A percentile compares a stretch with the other conserved stretches of the same genome.
Conservation (phyloP, 2,888 invertebrate genomes). For the Stenoptilia bipunctidactyla region DNA sequence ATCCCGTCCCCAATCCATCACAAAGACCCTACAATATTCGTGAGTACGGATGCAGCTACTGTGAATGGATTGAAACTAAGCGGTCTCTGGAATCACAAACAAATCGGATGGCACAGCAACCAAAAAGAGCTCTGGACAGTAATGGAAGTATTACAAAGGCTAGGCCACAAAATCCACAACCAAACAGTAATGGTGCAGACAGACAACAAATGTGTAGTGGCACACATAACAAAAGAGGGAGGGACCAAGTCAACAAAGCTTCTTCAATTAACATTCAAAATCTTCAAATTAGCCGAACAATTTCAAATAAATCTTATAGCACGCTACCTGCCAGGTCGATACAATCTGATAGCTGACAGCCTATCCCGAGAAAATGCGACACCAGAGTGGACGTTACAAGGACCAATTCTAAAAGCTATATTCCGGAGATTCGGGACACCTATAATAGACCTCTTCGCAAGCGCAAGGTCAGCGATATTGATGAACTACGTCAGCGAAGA, state of each 20-base stretch:
- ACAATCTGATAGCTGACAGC: constrained; percentile 14
- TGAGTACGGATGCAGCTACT: constrained; percentile 10
- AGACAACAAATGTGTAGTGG: constrained; percentile 12
- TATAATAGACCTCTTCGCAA: constrained; percentile 15
- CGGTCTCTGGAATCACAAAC: constrained; percentile 5
- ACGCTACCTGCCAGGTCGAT: constrained; percentile 14
- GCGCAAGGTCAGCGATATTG: constrained; percentile 12
- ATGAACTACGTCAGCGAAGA: constrained; percentile 12
- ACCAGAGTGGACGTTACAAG: neutral
- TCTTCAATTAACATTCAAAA: constrained; percentile 6
- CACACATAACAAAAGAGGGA: constrained; percentile 16
- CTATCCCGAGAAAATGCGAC: constrained; percentile 10
- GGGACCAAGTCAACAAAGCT: constrained; percentile 14
- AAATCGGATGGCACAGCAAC: constrained; percentile 10
- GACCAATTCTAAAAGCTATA: neutral
- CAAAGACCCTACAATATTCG: constrained; percentile 4
- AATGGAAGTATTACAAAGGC: neutral
- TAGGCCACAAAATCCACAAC: neutral
- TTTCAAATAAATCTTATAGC: constrained; percentile 8
- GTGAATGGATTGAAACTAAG: constrained; percentile 4
- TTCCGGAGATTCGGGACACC: constrained; percentile 10
- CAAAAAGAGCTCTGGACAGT: constrained; percentile 8
- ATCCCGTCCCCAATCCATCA: constrained; percentile 2
- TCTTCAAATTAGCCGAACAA: constrained; percentile 7
- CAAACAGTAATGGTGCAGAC: neutral